These are phyloP conservation scores for Hydrocynus forskahlii DNA, from an alignment of 2,797 vertebrate species.

Conservation along the genomic window DNA sequence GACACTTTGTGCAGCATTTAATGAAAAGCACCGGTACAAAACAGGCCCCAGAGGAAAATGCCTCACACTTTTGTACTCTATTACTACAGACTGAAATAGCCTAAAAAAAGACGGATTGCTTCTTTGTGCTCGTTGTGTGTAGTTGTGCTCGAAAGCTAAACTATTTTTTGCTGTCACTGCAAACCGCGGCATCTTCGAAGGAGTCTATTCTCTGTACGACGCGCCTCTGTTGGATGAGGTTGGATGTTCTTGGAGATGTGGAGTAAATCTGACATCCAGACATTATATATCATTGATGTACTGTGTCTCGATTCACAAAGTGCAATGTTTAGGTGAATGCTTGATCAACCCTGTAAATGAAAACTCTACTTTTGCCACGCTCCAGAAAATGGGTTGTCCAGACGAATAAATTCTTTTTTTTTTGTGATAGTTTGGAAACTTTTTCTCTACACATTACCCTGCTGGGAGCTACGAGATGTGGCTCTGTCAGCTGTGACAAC, in stretches of 20 bases:
- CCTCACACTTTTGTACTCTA: neutral
- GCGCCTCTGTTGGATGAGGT: neutral
- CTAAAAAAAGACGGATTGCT: neutral
- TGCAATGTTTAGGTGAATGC: neutral
- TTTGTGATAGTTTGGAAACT: constrained; percentile 18
- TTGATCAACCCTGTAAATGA: neutral
- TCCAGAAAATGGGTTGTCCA: neutral
- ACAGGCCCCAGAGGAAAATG: constrained; percentile 15
- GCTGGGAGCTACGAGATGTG: constrained; percentile 9
- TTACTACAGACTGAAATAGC: neutral
- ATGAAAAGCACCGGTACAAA: constrained; percentile 45
- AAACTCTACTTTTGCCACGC: neutral
- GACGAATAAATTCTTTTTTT: neutral
- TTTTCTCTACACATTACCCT: constrained; percentile 9
- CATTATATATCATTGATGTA: constrained; percentile 8
- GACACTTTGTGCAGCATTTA: constrained; percentile 47
- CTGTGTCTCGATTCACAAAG: constrained; percentile 2
- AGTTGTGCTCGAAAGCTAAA: neutral
- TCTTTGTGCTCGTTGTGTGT: neutral
- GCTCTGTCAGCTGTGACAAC: constrained; percentile 23
- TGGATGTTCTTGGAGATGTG: constrained; percentile 1
- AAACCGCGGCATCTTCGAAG: neutral
- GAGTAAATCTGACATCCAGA: constrained; percentile 6
- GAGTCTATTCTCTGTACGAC: neutral
- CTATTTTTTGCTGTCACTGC: neutral